These are phyloP conservation scores for Cossypha dichroa DNA, from an alignment of 2,797 vertebrate species.

Conservation along the genomic window DNA sequence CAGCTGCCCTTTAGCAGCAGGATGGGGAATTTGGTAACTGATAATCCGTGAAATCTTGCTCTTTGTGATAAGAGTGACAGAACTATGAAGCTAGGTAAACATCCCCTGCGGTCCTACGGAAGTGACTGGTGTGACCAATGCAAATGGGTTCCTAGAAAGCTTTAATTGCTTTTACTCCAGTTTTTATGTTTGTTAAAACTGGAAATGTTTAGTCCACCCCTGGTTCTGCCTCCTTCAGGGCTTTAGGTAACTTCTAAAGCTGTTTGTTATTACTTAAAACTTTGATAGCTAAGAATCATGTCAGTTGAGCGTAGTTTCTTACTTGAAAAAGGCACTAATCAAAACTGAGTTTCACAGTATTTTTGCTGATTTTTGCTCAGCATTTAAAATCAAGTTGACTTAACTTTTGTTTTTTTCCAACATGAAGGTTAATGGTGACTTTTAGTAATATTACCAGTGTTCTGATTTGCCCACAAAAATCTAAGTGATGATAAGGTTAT, in stretches of 20 bases:
- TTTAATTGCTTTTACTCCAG: background rate
- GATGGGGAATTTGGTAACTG: background rate
- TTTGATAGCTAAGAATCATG: accelerated
- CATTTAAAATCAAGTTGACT: background rate
- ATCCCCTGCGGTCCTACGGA: background rate
- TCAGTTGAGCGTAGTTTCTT: background rate
- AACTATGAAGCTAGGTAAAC: background rate
- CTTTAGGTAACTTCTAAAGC: background rate
- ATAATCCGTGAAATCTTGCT: background rate
- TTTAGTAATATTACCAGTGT: background rate
- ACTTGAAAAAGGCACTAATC: background rate
- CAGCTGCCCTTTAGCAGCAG: background rate
- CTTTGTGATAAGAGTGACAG: background rate
- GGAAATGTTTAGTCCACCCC: background rate
- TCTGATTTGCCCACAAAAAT: background rate
- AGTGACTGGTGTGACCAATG: background rate
- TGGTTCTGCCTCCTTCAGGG: background rate
- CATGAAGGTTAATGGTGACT: background rate
- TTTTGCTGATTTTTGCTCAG: background rate
- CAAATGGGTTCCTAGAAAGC: background rate
- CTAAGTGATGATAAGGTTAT: background rate
- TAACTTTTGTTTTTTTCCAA: background rate
- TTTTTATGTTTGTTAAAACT: background rate
- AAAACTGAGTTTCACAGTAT: background rate
- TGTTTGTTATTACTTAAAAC: background rate